Conservation (phyloP, 2,797 vertebrate species). For the Apodemus agrarius region DNA sequence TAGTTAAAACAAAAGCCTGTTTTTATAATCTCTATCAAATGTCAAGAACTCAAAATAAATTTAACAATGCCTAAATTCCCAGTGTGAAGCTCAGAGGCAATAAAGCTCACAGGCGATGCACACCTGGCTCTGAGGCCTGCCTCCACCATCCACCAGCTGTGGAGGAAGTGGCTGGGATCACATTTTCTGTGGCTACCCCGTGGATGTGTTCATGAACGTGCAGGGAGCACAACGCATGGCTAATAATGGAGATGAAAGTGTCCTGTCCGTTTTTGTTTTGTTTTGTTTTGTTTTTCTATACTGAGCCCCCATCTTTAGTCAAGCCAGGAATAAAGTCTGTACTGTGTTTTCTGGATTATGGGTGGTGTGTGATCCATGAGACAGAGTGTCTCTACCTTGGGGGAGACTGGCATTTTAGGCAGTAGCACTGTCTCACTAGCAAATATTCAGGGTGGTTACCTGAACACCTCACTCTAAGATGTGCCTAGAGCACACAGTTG, state of each 20-base stretch:
- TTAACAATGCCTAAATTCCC: not conserved
- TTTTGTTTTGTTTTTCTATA: no score
- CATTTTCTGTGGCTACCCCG: not conserved
- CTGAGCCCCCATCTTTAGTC: not conserved
- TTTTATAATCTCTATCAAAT: constrained; percentile 14
- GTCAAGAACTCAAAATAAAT: constrained; percentile 1
- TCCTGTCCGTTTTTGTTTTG: not conserved
- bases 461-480: not conserved
- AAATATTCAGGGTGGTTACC: not conserved
- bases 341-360: not conserved
- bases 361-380: not conserved
- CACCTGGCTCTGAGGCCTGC: not conserved
- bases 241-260: not conserved
- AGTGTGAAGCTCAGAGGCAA: not conserved
- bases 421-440: not conserved
- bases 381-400: not conserved
- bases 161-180: not conserved
- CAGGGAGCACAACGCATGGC: not conserved
- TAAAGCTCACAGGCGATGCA: not conserved
- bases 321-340: not conserved
- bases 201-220: not conserved
- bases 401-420: not conserved
- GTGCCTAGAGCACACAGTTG: rapidly evolving
- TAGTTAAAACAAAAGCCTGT: constrained; percentile 3
- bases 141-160: not conserved